Conservation (phyloP, 2,113 vertebrate genomes). For the Phyllopteryx taeniolatus region DNA sequence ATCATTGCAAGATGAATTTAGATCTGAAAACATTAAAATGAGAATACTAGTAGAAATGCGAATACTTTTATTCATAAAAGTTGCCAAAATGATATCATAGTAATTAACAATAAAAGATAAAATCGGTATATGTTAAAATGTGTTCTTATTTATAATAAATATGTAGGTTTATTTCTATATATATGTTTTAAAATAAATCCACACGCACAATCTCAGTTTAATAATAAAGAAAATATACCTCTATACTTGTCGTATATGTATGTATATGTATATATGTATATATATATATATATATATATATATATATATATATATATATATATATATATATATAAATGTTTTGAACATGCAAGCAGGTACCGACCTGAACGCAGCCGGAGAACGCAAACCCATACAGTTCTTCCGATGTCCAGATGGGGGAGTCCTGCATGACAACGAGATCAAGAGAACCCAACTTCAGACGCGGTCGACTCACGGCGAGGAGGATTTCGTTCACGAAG, state of each 20-base stretch:
- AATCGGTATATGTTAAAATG: not conserved
- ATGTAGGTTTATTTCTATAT: not conserved
- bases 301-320: no score
- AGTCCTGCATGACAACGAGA: slow-evolving; percentile 27
- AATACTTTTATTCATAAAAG: no score
- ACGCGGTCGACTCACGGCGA: not conserved
- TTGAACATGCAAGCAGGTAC: not conserved
- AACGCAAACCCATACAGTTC: slow-evolving; percentile 47
- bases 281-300: no score
- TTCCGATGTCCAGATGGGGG: slow-evolving; percentile 68
- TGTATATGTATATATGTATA: no score
- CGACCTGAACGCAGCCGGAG: not conserved
- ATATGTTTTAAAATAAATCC: not conserved
- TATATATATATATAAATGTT: not conserved
- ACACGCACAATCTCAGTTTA: not conserved
- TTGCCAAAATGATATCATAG: not conserved
- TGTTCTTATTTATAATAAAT: not conserved
- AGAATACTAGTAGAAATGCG: not conserved
- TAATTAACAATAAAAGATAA: not conserved
- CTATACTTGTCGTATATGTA: no score
- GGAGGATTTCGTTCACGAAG: not conserved
- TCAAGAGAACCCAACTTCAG: slow-evolving; percentile 4
- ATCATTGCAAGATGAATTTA: not conserved
- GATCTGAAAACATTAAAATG: not conserved
- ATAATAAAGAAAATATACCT: not conserved